Evolutionary conservation across 2,113 vertebrate genomes (phyloP).

Genomic region (Crotophaga sulcirostris): DNA sequence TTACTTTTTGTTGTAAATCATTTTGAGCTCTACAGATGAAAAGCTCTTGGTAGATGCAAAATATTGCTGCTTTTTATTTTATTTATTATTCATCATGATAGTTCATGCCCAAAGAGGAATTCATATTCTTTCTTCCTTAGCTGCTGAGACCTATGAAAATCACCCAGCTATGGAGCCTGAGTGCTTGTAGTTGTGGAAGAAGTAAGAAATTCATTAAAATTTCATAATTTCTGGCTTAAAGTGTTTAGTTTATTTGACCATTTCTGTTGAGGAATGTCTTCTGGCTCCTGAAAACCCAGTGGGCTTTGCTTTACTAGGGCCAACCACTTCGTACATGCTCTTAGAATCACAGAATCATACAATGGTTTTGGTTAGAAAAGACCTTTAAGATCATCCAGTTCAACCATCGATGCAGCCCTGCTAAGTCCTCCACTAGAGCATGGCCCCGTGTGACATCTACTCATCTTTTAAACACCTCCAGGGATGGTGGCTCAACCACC

Average conservation of each 20-base stretch:
- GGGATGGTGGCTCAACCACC: too few relatives aligned
- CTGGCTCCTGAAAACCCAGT: background rate
- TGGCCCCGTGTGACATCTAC: too few relatives aligned
- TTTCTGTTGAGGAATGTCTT: background rate
- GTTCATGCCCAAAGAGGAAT: slow-evolving; percentile 48
- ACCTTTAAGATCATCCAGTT: too few relatives aligned
- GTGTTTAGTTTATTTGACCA: background rate
- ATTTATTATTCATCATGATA: slow-evolving; percentile 67
- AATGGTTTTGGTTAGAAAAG: too few relatives aligned
- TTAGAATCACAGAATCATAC: background rate
- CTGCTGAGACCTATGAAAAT: background rate
- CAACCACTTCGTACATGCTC: accelerated
- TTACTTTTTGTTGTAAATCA: slow-evolving; percentile 64
- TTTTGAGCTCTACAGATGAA: slow-evolving; percentile 62
- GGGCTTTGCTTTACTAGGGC: background rate
- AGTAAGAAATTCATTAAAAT: background rate
- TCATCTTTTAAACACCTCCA: too few relatives aligned
- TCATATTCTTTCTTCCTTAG: background rate
- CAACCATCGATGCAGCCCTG: too few relatives aligned
- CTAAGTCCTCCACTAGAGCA: too few relatives aligned
- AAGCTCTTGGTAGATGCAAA: slow-evolving; percentile 65
- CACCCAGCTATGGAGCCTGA: background rate
- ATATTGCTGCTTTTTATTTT: slow-evolving; percentile 64
- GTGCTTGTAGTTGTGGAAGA: background rate
- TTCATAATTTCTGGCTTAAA: background rate